phyloP scores from a whole-genome alignment of 2,888 invertebrate genomes.

The Chrysolina haemoptera region DNA sequence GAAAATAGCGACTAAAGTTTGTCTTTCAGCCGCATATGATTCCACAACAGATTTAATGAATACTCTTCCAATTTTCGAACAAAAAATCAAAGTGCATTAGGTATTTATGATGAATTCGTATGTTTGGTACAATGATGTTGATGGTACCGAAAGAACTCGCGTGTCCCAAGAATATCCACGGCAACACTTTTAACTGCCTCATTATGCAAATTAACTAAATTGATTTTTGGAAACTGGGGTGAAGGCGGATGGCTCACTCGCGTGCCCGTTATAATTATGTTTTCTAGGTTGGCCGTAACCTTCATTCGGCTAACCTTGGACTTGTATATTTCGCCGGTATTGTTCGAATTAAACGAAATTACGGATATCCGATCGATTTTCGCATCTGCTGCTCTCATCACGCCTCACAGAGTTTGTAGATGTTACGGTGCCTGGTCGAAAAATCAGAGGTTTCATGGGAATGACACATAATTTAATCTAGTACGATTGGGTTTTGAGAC shows the following conservation, averaged over 20 bases:
- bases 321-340: conserved; percentile 21
- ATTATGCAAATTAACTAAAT: conserved; percentile 13
- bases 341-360: conserved; percentile 7
- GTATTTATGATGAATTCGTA: neutral
- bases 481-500: too few relatives aligned
- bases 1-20: too few relatives aligned
- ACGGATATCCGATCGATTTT: conserved; percentile 19
- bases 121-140: neutral
- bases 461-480: too few relatives aligned
- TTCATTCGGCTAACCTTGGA: conserved; percentile 23
- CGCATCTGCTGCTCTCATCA: conserved; percentile 7
- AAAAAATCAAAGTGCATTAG: neutral
- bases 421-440: neutral
- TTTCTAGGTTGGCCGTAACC: conserved; percentile 30
- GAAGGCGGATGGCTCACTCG: conserved; percentile 7
- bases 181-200: neutral
- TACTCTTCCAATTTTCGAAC: too few relatives aligned
- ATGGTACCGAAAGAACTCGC: conserved; percentile 12
- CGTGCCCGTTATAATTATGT: conserved; percentile 29
- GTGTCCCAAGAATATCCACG: neutral
- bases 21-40: too few relatives aligned
- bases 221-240: conserved; percentile 22
- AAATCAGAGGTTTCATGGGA: neutral
- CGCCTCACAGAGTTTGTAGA: neutral
- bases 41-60: too few relatives aligned